Conservation (phyloP, 35 echinoderm and acorn worm genomes). For the Ophioderma brevispina region DNA sequence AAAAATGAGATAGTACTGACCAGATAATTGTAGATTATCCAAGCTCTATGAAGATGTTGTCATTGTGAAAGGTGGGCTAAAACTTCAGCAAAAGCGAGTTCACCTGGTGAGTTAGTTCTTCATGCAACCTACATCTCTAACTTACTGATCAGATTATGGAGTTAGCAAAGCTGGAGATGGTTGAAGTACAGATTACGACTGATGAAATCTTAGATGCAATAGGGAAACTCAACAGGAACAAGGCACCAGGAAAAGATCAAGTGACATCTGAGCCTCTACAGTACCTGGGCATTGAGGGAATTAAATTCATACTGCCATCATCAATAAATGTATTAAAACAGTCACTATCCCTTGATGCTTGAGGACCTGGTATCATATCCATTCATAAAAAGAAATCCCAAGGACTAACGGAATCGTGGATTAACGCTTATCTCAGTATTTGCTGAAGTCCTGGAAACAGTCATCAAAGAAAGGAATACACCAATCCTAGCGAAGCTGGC, state of each 20-base stretch:
- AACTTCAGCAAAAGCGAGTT: background rate
- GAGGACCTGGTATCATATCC: background rate
- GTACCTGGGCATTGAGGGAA: background rate
- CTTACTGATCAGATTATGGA: background rate
- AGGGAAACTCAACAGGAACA: background rate
- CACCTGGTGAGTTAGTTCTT: background rate
- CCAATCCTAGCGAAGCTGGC: background rate
- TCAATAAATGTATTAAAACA: background rate
- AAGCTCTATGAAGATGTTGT: background rate
- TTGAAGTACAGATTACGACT: background rate
- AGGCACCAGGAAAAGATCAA: background rate
- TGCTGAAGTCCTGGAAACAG: background rate
- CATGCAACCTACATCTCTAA: background rate
- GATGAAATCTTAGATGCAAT: background rate
- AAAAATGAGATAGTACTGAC: background rate
- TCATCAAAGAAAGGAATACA: background rate
- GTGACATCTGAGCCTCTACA: background rate
- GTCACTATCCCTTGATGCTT: background rate
- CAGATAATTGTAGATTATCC: background rate
- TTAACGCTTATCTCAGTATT: background rate
- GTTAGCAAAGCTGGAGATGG: background rate
- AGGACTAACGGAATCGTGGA: background rate
- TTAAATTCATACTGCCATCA: background rate
- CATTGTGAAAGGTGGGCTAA: background rate
- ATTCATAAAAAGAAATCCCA: background rate